phyloP scores from a whole-genome alignment of 2,113 vertebrate genomes.

The Bubalus kerabau region DNA sequence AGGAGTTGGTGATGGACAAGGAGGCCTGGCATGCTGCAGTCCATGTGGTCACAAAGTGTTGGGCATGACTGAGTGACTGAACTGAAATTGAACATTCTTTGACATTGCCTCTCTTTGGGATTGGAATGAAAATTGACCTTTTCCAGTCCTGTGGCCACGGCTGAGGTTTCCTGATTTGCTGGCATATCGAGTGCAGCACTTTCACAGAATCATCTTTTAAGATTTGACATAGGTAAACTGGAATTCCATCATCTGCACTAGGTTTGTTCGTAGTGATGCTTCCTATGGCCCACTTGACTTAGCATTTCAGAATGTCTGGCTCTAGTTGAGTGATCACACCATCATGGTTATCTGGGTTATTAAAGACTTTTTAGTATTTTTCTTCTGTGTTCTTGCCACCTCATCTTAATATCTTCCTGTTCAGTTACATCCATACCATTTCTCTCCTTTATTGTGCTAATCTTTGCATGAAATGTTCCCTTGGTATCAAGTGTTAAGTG shows the following conservation, averaged over 20 bases:
- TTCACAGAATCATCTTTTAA: not conserved
- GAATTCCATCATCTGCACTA: not conserved
- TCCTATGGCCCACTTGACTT: not conserved
- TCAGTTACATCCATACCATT: not conserved
- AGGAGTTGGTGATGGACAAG: not conserved
- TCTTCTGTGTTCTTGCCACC: not conserved
- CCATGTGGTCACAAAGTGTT: not conserved
- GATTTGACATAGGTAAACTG: not conserved
- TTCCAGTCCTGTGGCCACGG: not conserved
- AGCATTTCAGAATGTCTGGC: not conserved
- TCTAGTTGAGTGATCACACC: not conserved
- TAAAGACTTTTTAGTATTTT: not conserved
- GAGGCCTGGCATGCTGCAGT: not conserved
- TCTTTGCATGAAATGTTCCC: not conserved
- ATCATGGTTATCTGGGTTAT: not conserved
- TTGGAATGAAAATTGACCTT: not conserved
- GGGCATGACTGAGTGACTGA: not conserved
- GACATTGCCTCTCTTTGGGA: not conserved
- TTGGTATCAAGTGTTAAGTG: not conserved
- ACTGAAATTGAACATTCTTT: not conserved
- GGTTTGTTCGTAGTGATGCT: not conserved
- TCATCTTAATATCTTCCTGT: not conserved
- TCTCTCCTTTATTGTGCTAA: not conserved
- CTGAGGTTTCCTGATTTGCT: not conserved
- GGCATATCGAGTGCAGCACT: not conserved